Evolutionary conservation across 2,797 vertebrate genomes (phyloP).

Genomic region (Todus mexicanus): DNA sequence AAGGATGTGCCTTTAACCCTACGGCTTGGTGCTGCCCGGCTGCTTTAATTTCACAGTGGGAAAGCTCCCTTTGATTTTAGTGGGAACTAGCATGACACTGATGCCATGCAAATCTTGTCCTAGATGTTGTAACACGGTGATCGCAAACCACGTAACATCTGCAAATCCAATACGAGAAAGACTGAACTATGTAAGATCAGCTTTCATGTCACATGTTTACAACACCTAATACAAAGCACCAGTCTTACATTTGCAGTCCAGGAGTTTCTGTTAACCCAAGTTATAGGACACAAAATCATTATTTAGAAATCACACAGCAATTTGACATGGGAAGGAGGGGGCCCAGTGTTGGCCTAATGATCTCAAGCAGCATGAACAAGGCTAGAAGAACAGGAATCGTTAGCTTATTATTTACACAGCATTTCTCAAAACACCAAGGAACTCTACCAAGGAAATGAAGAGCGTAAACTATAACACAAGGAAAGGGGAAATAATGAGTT

Average conservation of each 20-base stretch:
- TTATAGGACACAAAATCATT: slow-evolving; percentile 34
- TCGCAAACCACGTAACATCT: background rate
- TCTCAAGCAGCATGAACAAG: slow-evolving; percentile 28
- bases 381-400: background rate
- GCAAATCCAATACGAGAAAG: background rate
- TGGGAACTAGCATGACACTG: background rate
- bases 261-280: background rate
- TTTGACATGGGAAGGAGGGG: background rate
- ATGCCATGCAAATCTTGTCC: background rate
- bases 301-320: slow-evolving; percentile 41
- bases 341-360: background rate
- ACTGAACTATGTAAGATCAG: background rate
- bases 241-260: background rate
- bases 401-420: slow-evolving; percentile 38
- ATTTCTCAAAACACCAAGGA: slow-evolving; percentile 29
- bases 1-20: background rate
- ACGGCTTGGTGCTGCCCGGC: background rate
- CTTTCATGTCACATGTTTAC: background rate
- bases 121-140: background rate
- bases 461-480: background rate
- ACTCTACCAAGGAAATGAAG: slow-evolving; percentile 2
- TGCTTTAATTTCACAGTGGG: background rate
- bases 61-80: slow-evolving; percentile 20
- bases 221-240: background rate
- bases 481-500: background rate